Evolutionary conservation across 2,113 vertebrate species (phyloP).

Genomic region (Arenaria interpres): DNA sequence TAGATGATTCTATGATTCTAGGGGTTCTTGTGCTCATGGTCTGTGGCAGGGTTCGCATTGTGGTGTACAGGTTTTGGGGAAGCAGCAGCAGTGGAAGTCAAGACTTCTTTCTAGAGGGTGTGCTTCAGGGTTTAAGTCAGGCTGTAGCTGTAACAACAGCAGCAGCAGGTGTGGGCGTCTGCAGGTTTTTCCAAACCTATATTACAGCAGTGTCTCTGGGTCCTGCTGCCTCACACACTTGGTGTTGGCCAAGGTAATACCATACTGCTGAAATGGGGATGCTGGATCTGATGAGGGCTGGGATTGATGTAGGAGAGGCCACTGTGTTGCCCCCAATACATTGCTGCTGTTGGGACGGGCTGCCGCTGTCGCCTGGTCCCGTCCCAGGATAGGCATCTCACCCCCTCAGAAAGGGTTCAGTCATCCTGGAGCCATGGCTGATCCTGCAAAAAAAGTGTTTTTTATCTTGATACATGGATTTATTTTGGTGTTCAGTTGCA

Average conservation of each 20-base stretch:
- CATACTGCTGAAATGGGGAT: neutral
- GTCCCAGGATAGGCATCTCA: neutral
- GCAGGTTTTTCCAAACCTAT: neutral
- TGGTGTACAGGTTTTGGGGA: neutral
- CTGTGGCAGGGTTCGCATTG: neutral
- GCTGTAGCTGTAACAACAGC: neutral
- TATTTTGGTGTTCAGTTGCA: accelerated
- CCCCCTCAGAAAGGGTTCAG: neutral
- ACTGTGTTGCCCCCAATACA: accelerated
- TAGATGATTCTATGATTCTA: too few species aligned
- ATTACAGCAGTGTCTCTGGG: neutral
- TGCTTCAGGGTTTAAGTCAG: neutral
- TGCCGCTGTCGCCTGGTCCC: accelerated
- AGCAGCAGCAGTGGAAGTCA: neutral
- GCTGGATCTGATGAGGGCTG: neutral
- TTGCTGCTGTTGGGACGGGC: neutral
- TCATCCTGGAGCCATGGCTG: neutral
- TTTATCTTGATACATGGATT: accelerated
- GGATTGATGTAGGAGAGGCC: neutral
- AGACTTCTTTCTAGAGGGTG: neutral
- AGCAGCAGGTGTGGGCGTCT: accelerated
- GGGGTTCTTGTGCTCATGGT: accelerated
- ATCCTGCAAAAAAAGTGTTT: neutral
- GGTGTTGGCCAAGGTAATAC: neutral
- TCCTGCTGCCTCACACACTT: neutral